Base-by-base conservation (phyloP, 2,797 vertebrate genomes). In the Sarcoramphus papa region DNA sequence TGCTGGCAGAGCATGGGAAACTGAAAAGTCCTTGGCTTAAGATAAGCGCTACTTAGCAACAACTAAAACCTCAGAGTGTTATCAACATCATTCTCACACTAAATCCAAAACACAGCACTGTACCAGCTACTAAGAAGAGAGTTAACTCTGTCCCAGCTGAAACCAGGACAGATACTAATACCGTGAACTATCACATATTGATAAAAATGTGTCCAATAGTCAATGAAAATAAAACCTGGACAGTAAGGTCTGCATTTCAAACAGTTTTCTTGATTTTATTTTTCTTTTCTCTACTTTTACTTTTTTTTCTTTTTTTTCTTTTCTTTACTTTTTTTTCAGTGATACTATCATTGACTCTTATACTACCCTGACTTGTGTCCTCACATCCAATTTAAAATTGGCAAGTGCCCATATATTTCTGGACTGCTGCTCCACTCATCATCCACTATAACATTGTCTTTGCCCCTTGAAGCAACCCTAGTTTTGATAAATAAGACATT, bases 261-360 rank as follows among this genome's bases (percentile, higher is more conserved):
- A 37, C 15, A 7, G 5, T 19, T 80, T 50, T 83, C 23, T 67
- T 74, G 12, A n/a, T 54, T 74, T 80, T 14, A 14, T 68, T 83
- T 80, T 54, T 28, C 2, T 22, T 78, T 37, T 37, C 8, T 68
- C 86, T 86, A 40, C 40, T 80, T 80, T 18, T 54, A 23, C 7
- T 30, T 30, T 56, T 40, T 51, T 40, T 13, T 14, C 5, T 35
- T 51, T 1, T 14, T 72, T 75, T 62, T 64, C 2, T 8, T 51
- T 47, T 5, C 3, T 41, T 74, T 31, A 10, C 16, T 68, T 51
- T 48, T 86, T 56, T 30, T 1, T 1, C 9, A 56, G 0, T 72
- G 18, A 23, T 56, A 11, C 23, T 48, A 3, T 72, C 4, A 21
- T 54, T 88, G 54, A 56, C 41, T 86, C 8, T 77, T 23, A 25